These are phyloP conservation scores for Bubalus kerabau DNA, from an alignment of 2,113 vertebrate species.

Conservation along the genomic window DNA sequence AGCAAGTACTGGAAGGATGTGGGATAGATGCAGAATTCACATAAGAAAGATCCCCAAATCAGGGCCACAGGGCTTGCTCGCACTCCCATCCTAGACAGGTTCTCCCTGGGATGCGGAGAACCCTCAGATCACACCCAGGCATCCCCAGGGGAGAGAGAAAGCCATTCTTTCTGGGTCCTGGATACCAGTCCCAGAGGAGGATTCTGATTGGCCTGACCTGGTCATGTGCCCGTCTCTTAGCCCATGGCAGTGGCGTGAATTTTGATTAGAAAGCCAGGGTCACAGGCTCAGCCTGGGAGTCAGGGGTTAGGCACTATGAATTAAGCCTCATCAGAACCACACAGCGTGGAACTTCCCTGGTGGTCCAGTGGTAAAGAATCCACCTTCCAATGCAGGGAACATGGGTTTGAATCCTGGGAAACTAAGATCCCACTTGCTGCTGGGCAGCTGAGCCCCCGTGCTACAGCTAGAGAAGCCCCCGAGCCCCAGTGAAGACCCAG, in stretches of 20 bases:
- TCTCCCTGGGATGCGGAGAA: neutral
- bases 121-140: neutral
- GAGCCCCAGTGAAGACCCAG: neutral
- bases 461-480: neutral
- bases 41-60: neutral
- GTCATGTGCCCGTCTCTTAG: neutral
- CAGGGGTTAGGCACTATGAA: neutral
- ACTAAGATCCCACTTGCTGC: neutral
- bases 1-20: neutral
- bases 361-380: neutral
- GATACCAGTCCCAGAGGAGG: neutral
- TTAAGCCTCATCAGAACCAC: neutral
- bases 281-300: neutral
- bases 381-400: neutral
- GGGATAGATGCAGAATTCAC: neutral
- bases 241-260: rapidly evolving
- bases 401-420: neutral
- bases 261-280: neutral
- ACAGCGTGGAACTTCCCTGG: rapidly evolving
- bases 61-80: neutral
- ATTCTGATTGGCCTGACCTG: neutral
- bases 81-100: neutral
- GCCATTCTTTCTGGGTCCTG: neutral
- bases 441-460: neutral
- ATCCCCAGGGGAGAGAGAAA: neutral